These are phyloP conservation scores for Microplitis demolitor DNA, from an alignment of 1,140 invertebrate species.

Conservation along the genomic window DNA sequence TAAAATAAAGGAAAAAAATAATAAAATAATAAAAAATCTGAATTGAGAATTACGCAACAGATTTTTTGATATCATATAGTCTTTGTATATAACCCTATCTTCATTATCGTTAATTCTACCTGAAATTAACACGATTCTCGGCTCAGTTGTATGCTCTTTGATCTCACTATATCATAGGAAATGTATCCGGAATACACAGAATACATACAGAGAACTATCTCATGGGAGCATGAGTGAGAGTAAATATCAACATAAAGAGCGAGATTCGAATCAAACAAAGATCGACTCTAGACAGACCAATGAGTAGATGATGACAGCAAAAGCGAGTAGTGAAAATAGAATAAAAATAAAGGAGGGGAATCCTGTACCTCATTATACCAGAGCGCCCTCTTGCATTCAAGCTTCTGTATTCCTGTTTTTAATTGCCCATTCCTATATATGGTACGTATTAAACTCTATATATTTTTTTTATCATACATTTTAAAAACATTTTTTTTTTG, in stretches of 20 bases:
- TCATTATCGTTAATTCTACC: conserved; percentile 26
- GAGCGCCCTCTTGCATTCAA: conserved; percentile 14
- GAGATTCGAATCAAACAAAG: too few relatives aligned
- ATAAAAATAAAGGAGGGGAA: neutral
- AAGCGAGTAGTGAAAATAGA: neutral
- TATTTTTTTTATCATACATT: neutral
- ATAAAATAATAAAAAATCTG: too few relatives aligned
- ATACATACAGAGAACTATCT: neutral
- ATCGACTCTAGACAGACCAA: neutral
- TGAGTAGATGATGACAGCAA: neutral
- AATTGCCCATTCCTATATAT: conserved; percentile 31
- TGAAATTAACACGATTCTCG: conserved; percentile 13
- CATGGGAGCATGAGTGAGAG: neutral
- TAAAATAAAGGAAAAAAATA: too few relatives aligned
- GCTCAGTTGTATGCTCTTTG: conserved; percentile 5
- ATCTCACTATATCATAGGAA: conserved; percentile 18
- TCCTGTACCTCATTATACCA: neutral
- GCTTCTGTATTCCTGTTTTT: conserved; percentile 28
- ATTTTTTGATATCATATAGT: too few relatives aligned
- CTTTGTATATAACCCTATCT: conserved; percentile 7
- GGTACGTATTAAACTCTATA: neutral
- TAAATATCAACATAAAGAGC: conserved; percentile 15
- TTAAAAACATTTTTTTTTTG: neutral
- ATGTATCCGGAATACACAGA: conserved; percentile 4
- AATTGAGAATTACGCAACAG: too few relatives aligned